These are phyloP conservation scores for Xestia sexstrigata DNA, from an alignment of 2,888 invertebrate genomes.

Conservation along the genomic window DNA sequence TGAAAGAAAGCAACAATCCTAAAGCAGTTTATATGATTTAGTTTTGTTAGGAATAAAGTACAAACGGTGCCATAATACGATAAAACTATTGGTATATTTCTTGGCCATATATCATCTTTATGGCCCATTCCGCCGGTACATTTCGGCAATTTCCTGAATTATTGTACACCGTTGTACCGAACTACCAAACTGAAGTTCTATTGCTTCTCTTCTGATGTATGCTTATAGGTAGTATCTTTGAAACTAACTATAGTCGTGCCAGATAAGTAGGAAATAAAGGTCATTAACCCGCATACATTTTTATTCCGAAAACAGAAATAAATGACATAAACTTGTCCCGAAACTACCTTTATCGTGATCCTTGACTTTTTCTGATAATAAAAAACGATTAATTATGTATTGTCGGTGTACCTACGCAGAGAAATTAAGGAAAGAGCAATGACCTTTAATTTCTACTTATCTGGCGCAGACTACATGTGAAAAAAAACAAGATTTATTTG, in stretches of 20 bases:
- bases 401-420: too few relatives aligned
- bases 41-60: constrained; percentile 58
- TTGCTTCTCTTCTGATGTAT: constrained; percentile 41
- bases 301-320: too few relatives aligned
- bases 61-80: constrained; percentile 72
- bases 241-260: not conserved
- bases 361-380: too few relatives aligned
- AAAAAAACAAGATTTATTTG: not conserved
- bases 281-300: too few relatives aligned
- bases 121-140: constrained; percentile 84
- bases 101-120: constrained; percentile 85
- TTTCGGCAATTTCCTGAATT: constrained; percentile 87
- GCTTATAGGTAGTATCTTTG: constrained; percentile 15
- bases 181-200: constrained; percentile 47
- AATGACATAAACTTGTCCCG: too few relatives aligned
- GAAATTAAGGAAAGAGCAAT: too few relatives aligned
- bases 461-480: too few relatives aligned
- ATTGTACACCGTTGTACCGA: constrained; percentile 69
- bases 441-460: too few relatives aligned
- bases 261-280: too few relatives aligned
- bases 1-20: constrained; percentile 48
- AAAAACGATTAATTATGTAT: too few relatives aligned
- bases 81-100: constrained; percentile 84
- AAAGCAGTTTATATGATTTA: constrained; percentile 55
- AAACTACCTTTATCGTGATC: too few relatives aligned